These are phyloP conservation scores for Protonibea diacanthus DNA, from an alignment of 2,797 vertebrate genomes.

Conservation along the genomic window DNA sequence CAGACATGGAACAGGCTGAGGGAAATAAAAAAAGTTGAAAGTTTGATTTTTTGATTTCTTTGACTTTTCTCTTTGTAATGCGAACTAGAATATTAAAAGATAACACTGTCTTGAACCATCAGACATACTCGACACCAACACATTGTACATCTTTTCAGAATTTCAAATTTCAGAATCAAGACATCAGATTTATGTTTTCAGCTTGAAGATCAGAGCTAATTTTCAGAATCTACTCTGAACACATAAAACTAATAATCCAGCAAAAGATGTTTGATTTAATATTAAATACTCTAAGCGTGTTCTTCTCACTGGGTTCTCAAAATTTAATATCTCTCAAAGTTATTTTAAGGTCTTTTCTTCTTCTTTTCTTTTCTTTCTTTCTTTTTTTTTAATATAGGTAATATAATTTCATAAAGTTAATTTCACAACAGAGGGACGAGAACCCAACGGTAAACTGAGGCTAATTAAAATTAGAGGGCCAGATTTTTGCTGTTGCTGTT, in stretches of 20 bases:
- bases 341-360: neutral
- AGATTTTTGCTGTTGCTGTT: constrained; percentile 76
- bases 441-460: constrained; percentile 55
- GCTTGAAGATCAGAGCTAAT: constrained; percentile 3
- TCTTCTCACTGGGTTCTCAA: neutral
- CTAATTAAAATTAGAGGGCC: constrained; percentile 79
- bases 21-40: neutral
- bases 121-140: neutral
- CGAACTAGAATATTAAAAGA: neutral
- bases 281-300: constrained; percentile 1
- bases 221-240: constrained; percentile 2
- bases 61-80: neutral
- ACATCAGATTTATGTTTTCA: constrained; percentile 11
- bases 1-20: neutral
- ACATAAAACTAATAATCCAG: constrained; percentile 1
- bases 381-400: constrained; percentile 7
- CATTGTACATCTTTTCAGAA: constrained; percentile 1
- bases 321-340: neutral
- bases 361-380: neutral
- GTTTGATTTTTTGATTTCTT: too few species aligned
- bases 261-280: neutral
- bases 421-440: constrained; percentile 24
- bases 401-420: constrained; percentile 48
- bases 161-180: neutral
- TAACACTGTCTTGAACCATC: constrained; percentile 5